Base-by-base conservation (phyloP, 2,797 vertebrate genomes). In the Sebastes itinus region DNA sequence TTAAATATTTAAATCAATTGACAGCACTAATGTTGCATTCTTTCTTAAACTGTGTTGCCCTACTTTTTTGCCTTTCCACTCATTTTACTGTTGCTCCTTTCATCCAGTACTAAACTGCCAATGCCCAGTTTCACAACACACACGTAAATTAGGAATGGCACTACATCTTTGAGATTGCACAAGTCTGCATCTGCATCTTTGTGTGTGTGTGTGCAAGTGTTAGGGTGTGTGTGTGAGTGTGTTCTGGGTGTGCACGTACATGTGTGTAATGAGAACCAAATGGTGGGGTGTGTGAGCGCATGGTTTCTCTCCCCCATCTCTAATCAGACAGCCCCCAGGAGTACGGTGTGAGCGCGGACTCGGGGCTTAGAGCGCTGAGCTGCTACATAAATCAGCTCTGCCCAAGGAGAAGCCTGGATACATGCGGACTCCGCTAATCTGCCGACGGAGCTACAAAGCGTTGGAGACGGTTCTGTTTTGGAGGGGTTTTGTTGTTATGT, bases 301-400 rank as follows among this genome's bases (percentile, higher is more conserved):
- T 93, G 91, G 85, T 88, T 94, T 91, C 88, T 90, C 87, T 92
- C 91, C 92, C 86, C 94, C 95, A 92, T 94, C 93, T 94, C 93
- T 96, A 96, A 96, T 96, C 95, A 95, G 92, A 93, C 90, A 93
- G 87, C 91, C 94, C 95, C 93, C 93, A 87, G 86, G 94, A 94
- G 94, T 88, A 95, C 49, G 80, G 86, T 94, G 94, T 88, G 88
- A 92, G 93, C 52, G 91, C 58, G 76, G 92, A 88, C 91, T 91
- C 42, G 1, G 87, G 85, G 86, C 89, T 89, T 89, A 91, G 88
- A 92, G 94, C 55, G 82, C 87, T 81, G 90, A 94, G 92, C 89
- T 86, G 89, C 86, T 86, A 77, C 90, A 95, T 95, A 95, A 96
- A 96, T 96, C 95, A 94, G 88, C 70, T 91, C 88, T 90, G 89